These are phyloP conservation scores for Chymomyza fuscimana DNA, from an alignment of 2,888 invertebrate species.

Conservation along the genomic window DNA sequence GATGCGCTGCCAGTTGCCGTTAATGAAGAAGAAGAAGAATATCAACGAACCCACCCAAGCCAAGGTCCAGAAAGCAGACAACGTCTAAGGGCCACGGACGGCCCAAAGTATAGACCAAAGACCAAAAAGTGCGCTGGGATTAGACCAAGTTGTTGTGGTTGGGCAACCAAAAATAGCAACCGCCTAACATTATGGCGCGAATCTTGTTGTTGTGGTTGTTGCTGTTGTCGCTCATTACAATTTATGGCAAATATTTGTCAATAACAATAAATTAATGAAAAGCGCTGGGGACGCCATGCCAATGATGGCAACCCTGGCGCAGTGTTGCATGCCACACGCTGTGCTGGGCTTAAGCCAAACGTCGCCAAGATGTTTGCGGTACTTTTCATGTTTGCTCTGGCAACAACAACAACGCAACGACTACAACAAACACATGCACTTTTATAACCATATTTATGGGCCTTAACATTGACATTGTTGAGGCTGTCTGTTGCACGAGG, in stretches of 20 bases:
- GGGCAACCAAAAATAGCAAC: constrained; percentile 42
- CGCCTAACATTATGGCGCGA: constrained; percentile 48
- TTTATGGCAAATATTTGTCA: constrained; percentile 49
- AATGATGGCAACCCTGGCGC: constrained; percentile 2
- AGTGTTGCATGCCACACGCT: constrained; percentile 52
- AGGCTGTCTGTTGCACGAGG: constrained; percentile 14
- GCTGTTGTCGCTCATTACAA: constrained; percentile 21
- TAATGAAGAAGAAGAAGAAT: constrained; percentile 29
- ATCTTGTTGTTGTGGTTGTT: constrained; percentile 8
- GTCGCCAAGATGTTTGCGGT: constrained; percentile 30
- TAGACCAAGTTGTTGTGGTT: background rate
- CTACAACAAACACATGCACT: constrained; percentile 33
- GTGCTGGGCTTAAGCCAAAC: constrained; percentile 36
- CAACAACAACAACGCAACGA: constrained; percentile 26
- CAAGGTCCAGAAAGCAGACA: constrained; percentile 15
- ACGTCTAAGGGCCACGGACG: background rate
- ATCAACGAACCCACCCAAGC: constrained; percentile 7
- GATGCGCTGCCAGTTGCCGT: constrained; percentile 73
- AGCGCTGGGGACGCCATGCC: constrained; percentile 42
- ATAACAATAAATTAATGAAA: constrained; percentile 74
- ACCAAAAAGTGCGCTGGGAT: constrained; percentile 50
- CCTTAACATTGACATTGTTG: constrained; percentile 45
- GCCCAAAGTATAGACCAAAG: constrained; percentile 40
- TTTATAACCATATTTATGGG: constrained; percentile 54
- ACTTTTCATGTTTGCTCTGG: constrained; percentile 6